Evolutionary conservation across 2,113 vertebrate genomes (phyloP), one percentile per base, ranked within the genome.

Genomic region (Ondatra zibethicus): DNA sequence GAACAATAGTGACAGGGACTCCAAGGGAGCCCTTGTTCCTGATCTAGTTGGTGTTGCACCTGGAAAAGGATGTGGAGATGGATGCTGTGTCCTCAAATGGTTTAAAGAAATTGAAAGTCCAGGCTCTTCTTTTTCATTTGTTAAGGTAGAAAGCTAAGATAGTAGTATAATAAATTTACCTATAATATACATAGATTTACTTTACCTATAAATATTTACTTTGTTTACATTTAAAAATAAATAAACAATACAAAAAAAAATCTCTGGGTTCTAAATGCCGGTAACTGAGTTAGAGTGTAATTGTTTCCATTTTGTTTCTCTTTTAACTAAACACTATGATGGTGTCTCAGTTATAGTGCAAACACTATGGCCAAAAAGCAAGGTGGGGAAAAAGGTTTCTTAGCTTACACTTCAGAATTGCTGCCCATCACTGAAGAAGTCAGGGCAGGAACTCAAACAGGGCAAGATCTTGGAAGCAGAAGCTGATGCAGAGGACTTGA

Each of bases 41-140:
- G 25, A 70, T 42, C 29, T 47, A 36, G 31, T 91, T 68, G 12
- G 27, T 50, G n/a, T n/a, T 87, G 61, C 39, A 55, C 27, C 47
- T 73, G 70, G 25, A 11, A 73, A 93, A 47, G 96, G 61, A 63
- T 17, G 4, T 52, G 42, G 55, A 80, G 36, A 78, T 31, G 7
- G 77, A 80, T 42, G 33, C 21, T 33, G 58, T 27, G 13, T 77
- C 17, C 91, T 90, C 80, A 5, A 13, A 47, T 52, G 36, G 89
- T 80, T n/a, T 12, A 92, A 93, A 88, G 76, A 92, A 93, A 2
- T 33, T 88, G 36, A 80, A 17, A 42, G 75, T 91, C 27, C n/a
- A 89, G 33, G 92, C n/a, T 66, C 68, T 90, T 90, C 39, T n/a
- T n/a, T n/a, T n/a, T n/a, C n/a, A n/a, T n/a, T n/a, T n/a, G n/a